These are phyloP conservation scores for Sphaerophoria taeniata DNA, from an alignment of 2,888 invertebrate genomes.

Conservation along the genomic window DNA sequence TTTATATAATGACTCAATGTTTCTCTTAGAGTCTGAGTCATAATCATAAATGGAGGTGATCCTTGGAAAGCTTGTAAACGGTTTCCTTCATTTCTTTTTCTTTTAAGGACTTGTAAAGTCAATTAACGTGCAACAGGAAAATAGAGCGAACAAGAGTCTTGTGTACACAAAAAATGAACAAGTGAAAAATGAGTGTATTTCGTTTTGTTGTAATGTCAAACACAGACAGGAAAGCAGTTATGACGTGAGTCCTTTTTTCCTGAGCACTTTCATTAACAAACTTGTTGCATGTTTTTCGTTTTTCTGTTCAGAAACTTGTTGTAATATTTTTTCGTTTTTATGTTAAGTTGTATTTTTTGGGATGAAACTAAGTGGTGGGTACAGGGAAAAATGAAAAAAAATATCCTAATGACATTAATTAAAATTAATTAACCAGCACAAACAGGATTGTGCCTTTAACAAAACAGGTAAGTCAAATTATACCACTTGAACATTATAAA, in stretches of 20 bases:
- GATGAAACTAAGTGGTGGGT: not conserved
- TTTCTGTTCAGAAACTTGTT: not conserved
- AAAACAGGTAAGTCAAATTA: not conserved
- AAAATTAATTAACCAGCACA: slow-evolving; percentile 20
- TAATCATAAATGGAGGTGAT: not conserved
- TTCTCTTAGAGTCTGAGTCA: not conserved
- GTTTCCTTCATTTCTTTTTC: not conserved
- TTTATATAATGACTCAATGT: not conserved
- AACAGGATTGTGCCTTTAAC: slow-evolving; percentile 21
- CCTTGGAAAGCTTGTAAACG: not conserved
- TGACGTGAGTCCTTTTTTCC: not conserved
- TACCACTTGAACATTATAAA: not conserved
- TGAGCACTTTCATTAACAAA: slow-evolving; percentile 12
- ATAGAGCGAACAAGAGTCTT: not conserved
- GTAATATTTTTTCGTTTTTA: not conserved
- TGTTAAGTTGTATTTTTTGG: no score
- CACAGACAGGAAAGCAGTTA: not conserved
- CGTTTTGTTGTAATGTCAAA: not conserved
- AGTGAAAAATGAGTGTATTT: not conserved
- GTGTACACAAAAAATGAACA: not conserved
- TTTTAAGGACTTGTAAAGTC: not conserved
- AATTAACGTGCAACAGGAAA: not conserved
- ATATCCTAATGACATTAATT: not conserved
- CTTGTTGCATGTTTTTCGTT: slow-evolving; percentile 18
- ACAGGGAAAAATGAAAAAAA: not conserved